Evolutionary conservation across 2,888 invertebrate genomes (phyloP), one percentile per base, ranked within the genome.

Genomic region (Caenorhabditis doughertyi): DNA sequence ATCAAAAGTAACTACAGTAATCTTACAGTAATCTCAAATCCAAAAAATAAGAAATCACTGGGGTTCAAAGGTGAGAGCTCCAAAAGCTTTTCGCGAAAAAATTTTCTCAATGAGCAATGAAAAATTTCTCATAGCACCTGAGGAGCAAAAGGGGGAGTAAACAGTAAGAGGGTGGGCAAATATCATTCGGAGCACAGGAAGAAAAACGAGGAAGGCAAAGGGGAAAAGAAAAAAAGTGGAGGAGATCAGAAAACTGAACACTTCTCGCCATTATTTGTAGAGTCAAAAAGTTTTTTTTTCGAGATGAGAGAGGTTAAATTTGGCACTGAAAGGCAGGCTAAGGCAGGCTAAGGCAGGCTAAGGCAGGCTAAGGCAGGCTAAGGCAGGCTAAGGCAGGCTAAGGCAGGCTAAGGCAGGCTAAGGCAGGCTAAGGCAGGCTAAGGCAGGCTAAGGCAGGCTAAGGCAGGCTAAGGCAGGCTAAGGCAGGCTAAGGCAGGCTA

Each of bases 81-180:
- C n/a, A n/a, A n/a, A n/a, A n/a, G n/a, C n/a, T n/a, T n/a, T n/a
- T n/a, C n/a, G n/a, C n/a, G n/a, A n/a, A n/a, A n/a, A n/a, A n/a
- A n/a, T 58, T 23, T 35, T 35, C 58, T 58, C 58, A 58, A 58
- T 58, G 58, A 58, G 58, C 58, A 13, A 8, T 25, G 25, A n/a
- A 35, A 56, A 32, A 7, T 32, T 9, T 32, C 16, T 39, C 9
- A 8, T n/a, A n/a, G n/a, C n/a, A n/a, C n/a, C n/a, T n/a, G n/a
- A n/a, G n/a, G n/a, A n/a, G n/a, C n/a, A 32, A 39, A 39, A 39
- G 55, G 16, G n/a, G 55, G 55, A 58, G 39, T 58, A 58, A 58
- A 58, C 58, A 58, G 58, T 58, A 58, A 58, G 58, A 58, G 58
- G 58, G 58, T 58, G 58, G 39, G 58, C 58, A 58, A 58, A 58